Conservation (phyloP, 2,888 invertebrate genomes). For the Apamea monoglypha region DNA sequence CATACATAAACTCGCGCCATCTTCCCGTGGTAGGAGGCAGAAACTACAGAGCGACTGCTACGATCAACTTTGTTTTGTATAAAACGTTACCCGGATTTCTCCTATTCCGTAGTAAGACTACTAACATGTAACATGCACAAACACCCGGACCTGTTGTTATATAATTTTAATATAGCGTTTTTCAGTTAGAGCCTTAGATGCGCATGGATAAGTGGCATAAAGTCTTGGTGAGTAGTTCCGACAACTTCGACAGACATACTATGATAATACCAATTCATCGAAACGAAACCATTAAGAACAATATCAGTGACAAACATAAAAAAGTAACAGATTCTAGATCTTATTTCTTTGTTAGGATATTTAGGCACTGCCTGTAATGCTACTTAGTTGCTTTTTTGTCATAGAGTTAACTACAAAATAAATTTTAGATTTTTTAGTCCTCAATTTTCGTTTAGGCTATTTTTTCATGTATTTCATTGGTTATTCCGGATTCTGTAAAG, state of each 20-base stretch:
- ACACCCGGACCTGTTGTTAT: not conserved
- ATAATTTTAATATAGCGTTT: not conserved
- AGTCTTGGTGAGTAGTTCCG: conserved; percentile 21
- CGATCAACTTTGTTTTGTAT: not conserved
- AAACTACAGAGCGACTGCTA: not conserved
- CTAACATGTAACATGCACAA: not conserved
- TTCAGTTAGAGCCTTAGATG: conserved; percentile 6
- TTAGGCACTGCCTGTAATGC: not conserved
- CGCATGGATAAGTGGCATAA: conserved; percentile 2
- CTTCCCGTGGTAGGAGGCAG: not conserved
- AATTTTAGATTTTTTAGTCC: too few species aligned
- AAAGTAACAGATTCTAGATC: conserved; percentile 9
- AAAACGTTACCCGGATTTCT: not conserved
- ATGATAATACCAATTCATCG: conserved; percentile 12
- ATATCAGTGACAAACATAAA: conserved; percentile 13
- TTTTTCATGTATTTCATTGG: not conserved
- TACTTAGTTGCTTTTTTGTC: not conserved
- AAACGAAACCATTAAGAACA: conserved; percentile 10
- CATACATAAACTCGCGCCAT: not conserved
- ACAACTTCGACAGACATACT: conserved; percentile 11
- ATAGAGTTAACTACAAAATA: not conserved
- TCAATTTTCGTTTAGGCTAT: too few species aligned
- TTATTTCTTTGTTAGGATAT: not conserved
- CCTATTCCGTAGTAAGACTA: not conserved
- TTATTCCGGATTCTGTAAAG: not conserved